Evolutionary conservation across 2,888 invertebrate species (phyloP).

Genomic region (Zaprionus obscuricornis): DNA sequence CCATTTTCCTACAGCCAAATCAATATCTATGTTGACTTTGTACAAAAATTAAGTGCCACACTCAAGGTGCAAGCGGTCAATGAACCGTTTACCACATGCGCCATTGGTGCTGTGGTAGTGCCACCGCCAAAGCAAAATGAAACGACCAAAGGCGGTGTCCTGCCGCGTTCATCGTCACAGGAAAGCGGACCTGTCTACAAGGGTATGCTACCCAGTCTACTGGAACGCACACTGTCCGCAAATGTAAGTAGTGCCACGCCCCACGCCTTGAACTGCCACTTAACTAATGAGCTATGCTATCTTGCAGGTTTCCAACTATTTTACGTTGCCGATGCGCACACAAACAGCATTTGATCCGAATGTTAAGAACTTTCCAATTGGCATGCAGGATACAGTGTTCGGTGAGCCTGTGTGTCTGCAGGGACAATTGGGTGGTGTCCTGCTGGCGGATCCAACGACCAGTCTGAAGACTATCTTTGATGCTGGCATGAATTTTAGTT

Average conservation of each 20-base stretch:
- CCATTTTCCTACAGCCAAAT: constrained; percentile 86
- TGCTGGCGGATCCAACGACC: constrained; percentile 84
- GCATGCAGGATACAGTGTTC: constrained; percentile 85
- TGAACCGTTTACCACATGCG: constrained; percentile 84
- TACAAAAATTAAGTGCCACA: constrained; percentile 84
- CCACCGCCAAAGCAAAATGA: constrained; percentile 58
- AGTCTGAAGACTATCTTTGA: constrained; percentile 83
- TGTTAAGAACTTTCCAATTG: constrained; percentile 84
- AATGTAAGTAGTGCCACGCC: constrained; percentile 81
- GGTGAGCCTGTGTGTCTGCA: constrained; percentile 84
- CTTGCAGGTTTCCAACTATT: constrained; percentile 84
- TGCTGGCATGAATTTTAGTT: constrained; percentile 83
- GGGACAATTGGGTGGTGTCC: constrained; percentile 85
- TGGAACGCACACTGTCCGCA: constrained; percentile 82
- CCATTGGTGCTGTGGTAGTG: constrained; percentile 82
- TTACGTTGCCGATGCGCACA: constrained; percentile 83
- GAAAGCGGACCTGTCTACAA: constrained; percentile 69
- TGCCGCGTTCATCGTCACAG: constrained; percentile 78
- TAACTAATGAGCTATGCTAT: background rate
- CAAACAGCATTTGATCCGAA: constrained; percentile 84
- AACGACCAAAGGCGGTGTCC: constrained; percentile 31
- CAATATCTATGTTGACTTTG: constrained; percentile 86
- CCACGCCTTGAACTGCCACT: too few relatives aligned
- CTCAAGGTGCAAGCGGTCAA: constrained; percentile 85
- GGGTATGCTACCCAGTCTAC: constrained; percentile 82